phyloP scores from a whole-genome alignment of 1,140 invertebrate species.

The Diprion similis region DNA sequence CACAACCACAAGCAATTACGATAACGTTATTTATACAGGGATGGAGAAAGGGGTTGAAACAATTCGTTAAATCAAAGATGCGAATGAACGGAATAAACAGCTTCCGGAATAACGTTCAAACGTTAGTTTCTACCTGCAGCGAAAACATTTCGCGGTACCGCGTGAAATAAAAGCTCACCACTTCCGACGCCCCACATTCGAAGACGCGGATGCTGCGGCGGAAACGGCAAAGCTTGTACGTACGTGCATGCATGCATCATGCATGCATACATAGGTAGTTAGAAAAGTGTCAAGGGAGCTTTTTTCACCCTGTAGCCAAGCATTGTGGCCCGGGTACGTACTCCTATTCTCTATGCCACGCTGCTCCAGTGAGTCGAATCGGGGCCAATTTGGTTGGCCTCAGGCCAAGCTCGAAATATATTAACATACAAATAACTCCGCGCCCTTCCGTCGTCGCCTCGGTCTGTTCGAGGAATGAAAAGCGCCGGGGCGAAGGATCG shows the following conservation, averaged over 20 bases:
- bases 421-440: conserved; percentile 47
- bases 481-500: too few relatives aligned
- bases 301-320: not conserved
- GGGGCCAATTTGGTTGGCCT: conserved; percentile 34
- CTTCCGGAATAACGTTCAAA: not conserved
- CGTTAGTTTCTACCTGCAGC: not conserved
- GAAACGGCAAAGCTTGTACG: too few relatives aligned
- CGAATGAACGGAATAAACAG: not conserved
- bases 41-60: too few relatives aligned
- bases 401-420: conserved; percentile 42
- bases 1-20: too few relatives aligned
- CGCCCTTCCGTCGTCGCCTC: too few relatives aligned
- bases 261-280: not conserved
- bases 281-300: not conserved
- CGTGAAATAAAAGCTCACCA: not conserved
- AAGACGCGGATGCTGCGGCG: not conserved
- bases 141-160: not conserved
- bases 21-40: too few relatives aligned
- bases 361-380: conserved; percentile 20
- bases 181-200: not conserved
- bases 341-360: too few relatives aligned
- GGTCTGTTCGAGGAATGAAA: too few relatives aligned
- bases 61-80: not conserved
- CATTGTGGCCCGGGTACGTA: not conserved
- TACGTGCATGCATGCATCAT: too few relatives aligned